Base-by-base conservation (phyloP, 2,888 invertebrate genomes). In the Didymodactylos carnosus region DNA sequence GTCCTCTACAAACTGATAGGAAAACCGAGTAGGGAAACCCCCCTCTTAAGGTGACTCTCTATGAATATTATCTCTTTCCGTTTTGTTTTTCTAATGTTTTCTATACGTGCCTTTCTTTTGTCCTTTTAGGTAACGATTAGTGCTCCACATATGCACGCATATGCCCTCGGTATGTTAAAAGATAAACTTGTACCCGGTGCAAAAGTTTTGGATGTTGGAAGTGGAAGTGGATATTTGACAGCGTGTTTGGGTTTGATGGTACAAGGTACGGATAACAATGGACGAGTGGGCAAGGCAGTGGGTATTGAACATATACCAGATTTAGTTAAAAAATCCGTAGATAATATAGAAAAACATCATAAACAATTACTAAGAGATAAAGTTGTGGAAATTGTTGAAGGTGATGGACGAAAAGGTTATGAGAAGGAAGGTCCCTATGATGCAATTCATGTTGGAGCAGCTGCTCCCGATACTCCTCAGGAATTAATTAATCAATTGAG, bases 401-500 rank as follows among this genome's bases (percentile, higher is more conserved):
- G 83, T 2, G 84, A 84, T 77, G 84, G 84, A 1, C 77, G 83
- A 46, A 75, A 79, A 73, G 84, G 84, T 2, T 80, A 79, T 75
- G 75, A 76, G 16, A 73, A 77, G 2, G 79, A 80, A 49, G 83
- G 78, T 6, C 84, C 84, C 0, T 84, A 80, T 78, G 82, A 84
- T 79, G 83, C 82, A 25, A 84, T 84, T 62, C 84, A 84, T 79
- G 83, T 84, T 29, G 84, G 84, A 7, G 84, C 84, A 62, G 83
- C 84, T 11, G 82, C 83, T 3, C 79, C 83, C 13, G 78, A 77
- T 11, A 78, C 84, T 70, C 85, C 85, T 39, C 78, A 83, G 76
- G 80, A 91, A 90, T 84, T 92, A 75, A 85, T 92, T 76, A 88
- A 90, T 51, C 94, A 94, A 83, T 84, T 94, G 79, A 92, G 91